Evolutionary conservation across 2,113 vertebrate genomes (phyloP).

Genomic region (Solea senegalensis): DNA sequence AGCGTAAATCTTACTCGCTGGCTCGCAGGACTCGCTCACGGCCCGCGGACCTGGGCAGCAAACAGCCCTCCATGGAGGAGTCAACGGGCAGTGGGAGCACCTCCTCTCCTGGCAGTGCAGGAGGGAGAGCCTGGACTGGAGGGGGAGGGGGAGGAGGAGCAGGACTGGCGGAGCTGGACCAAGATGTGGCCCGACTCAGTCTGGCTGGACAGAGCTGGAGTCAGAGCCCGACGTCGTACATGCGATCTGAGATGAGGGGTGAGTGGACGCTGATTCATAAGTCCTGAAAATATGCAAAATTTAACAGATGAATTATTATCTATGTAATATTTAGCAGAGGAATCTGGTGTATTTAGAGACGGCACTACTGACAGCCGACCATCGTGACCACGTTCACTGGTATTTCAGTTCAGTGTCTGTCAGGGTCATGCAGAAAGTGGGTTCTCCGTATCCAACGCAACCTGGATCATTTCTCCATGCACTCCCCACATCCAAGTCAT

Average conservation of each 20-base stretch:
- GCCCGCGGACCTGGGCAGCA: slow-evolving; percentile 89
- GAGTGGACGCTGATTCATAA: slow-evolving; percentile 22
- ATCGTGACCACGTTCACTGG: too few relatives aligned
- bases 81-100: slow-evolving; percentile 34
- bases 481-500: too few relatives aligned
- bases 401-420: too few relatives aligned
- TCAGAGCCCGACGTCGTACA: slow-evolving; percentile 86
- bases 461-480: too few relatives aligned
- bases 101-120: slow-evolving; percentile 36
- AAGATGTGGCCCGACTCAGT: slow-evolving; percentile 88
- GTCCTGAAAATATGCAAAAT: too few relatives aligned
- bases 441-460: too few relatives aligned
- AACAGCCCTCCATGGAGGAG: slow-evolving; percentile 87
- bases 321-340: too few relatives aligned
- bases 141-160: slow-evolving; percentile 68
- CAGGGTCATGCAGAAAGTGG: too few relatives aligned
- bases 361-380: too few relatives aligned
- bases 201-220: slow-evolving; percentile 89
- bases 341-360: too few relatives aligned
- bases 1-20: slow-evolving; percentile 94
- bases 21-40: slow-evolving; percentile 92
- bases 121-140: slow-evolving; percentile 70
- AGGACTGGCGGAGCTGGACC: slow-evolving; percentile 84
- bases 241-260: slow-evolving; percentile 90
- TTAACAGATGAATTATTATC: too few relatives aligned